Evolutionary conservation across 2,888 invertebrate genomes (phyloP).

Genomic region (Tachina lurida): DNA sequence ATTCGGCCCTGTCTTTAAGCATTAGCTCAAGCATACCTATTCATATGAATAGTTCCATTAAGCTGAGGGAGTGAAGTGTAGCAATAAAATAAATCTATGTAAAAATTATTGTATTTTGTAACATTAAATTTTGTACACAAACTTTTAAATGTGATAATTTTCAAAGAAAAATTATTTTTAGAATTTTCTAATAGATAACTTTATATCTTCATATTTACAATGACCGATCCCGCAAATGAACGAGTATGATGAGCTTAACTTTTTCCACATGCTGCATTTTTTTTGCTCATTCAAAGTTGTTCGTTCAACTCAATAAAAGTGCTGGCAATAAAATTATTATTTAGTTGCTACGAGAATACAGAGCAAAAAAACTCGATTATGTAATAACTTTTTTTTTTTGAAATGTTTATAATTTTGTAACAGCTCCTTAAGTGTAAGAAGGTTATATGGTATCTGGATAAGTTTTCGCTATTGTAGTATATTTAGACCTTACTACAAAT

Average conservation of each 20-base stretch:
- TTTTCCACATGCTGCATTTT: neutral
- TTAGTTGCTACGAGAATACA: slow-evolving; percentile 35
- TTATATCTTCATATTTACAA: slow-evolving; percentile 2
- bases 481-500: neutral
- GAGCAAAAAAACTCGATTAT: neutral
- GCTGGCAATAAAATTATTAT: slow-evolving; percentile 49
- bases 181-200: slow-evolving; percentile 10
- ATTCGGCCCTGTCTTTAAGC: neutral
- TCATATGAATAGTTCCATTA: neutral
- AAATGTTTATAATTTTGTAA: slow-evolving; percentile 53
- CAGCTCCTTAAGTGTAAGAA: slow-evolving; percentile 58
- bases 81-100: slow-evolving; percentile 12
- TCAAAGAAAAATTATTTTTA: neutral
- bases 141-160: slow-evolving; percentile 13
- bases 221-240: slow-evolving; percentile 3
- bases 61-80: neutral
- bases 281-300: slow-evolving; percentile 23
- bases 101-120: slow-evolving; percentile 26
- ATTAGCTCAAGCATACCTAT: neutral
- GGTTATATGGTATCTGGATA: slow-evolving; percentile 37
- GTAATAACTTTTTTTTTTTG: neutral
- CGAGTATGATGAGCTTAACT: neutral
- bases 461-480: slow-evolving; percentile 2
- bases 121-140: slow-evolving; percentile 21
- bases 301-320: slow-evolving; percentile 50